Evolutionary conservation across 2,797 vertebrate genomes (phyloP).

Genomic region (Neosalanx taihuensis): DNA sequence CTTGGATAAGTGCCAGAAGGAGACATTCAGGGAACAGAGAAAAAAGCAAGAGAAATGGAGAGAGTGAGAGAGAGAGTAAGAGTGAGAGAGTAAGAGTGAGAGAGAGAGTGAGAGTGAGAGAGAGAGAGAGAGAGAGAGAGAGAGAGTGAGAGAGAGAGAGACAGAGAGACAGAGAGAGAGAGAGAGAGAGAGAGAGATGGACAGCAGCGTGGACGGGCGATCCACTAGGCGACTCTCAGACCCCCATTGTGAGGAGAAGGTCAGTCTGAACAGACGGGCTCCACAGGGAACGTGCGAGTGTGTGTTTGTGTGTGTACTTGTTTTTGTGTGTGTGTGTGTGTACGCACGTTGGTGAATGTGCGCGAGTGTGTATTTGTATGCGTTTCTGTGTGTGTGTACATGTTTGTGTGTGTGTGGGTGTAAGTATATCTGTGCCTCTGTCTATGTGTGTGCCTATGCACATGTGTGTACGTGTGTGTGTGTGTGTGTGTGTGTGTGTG

Average conservation of each 20-base stretch:
- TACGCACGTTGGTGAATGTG: background rate
- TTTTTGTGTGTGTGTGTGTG: background rate
- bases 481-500: too few species aligned
- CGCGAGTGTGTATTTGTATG: background rate
- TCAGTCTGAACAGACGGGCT: constrained; percentile 10
- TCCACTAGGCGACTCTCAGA: background rate
- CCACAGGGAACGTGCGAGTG: background rate
- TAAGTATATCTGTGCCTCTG: too few species aligned
- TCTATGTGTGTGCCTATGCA: background rate
- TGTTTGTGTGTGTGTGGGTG: too few species aligned
- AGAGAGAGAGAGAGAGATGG: background rate
- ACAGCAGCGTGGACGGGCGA: background rate
- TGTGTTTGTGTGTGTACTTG: background rate
- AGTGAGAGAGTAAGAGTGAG: too few species aligned
- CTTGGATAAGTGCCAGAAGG: background rate
- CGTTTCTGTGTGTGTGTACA: background rate
- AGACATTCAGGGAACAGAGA: background rate
- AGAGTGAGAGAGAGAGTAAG: background rate
- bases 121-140: too few species aligned
- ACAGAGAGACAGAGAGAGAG: background rate
- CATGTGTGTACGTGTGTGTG: too few species aligned
- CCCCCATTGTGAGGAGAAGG: constrained; percentile 10
- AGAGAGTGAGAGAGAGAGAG: background rate
- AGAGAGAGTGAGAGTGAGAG: background rate
- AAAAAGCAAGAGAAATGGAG: background rate